Base-by-base conservation (phyloP, 2,888 invertebrate genomes). In the Imbricaverruca yamaguchii region DNA sequence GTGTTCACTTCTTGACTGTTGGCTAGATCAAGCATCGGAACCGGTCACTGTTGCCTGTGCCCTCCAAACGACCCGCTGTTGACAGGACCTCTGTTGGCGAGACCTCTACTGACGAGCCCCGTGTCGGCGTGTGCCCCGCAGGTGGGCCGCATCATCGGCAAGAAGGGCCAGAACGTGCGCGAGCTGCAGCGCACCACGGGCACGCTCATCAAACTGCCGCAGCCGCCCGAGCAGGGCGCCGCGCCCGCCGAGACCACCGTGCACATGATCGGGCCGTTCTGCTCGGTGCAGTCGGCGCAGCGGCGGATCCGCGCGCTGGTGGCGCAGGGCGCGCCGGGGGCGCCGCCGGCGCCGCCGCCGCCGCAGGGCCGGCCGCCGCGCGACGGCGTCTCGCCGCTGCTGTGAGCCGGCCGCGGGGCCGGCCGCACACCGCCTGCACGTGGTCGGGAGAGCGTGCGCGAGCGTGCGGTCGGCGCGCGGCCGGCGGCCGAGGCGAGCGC, bases 131-230 rank as follows among this genome's bases (percentile, higher is more conserved):
- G 12, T 59, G 12, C 15, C 57, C 57, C 12, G 10, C 74, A 74
- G 74, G 94, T 98, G 84, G 98, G 98, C 39, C 92, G 98, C 85
- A 97, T 98, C 86, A 98, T 98, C 87, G 98, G 98, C 86, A 97
- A 97, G 88, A 96, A 96, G 81, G 97, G 97, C 25, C 96, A 96
- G 88, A 97, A 97, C 87, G 97, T 97, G 80, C 91, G 96, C 85
- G 98, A 98, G 88, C 90, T 98, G 87, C 98, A 98, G 89, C 92
- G 97, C 87, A 94, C 97, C 81, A 98, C 98, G 83, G 97, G 97
- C 85, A 96, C 97, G 86, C 92, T 94, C 83, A 96, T 96, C 86
- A 96, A 96, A 89, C 90, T 96, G 87, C 95, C 96, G 81, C 87
- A 87, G 83, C 74, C 74, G 53, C 55, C 74, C 0, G 74, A 53